phyloP scores from a whole-genome alignment of 2,113 vertebrate species.

The Hypocryptadius cinnamomeus region DNA sequence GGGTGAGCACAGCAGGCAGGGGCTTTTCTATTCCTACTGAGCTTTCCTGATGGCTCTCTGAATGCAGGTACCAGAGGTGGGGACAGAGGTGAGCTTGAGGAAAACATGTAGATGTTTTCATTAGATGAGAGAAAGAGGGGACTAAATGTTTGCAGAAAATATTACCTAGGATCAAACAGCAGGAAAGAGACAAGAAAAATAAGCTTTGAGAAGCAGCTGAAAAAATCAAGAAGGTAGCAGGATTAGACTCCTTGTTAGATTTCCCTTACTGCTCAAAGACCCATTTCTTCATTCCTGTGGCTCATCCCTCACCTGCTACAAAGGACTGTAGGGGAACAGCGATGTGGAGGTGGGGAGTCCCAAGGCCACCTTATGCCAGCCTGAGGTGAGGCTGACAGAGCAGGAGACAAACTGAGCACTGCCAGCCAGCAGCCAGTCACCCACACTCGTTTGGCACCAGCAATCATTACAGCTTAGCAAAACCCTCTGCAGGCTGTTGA shows the following conservation, averaged over 20 bases:
- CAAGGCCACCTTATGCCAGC: not conserved
- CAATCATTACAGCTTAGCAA: not conserved
- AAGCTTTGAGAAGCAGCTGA: not conserved
- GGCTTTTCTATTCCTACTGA: not conserved
- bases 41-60: not conserved
- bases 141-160: not conserved
- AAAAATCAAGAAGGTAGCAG: not conserved
- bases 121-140: not conserved
- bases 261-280: not conserved
- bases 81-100: not conserved
- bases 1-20: not conserved
- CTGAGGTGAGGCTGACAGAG: not conserved
- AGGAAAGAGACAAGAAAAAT: not conserved
- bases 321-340: not conserved
- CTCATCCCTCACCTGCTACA: not conserved
- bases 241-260: not conserved
- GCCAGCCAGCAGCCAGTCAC: not conserved
- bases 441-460: not conserved
- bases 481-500: not conserved
- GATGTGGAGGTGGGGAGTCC: not conserved
- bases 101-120: not conserved
- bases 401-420: not conserved
- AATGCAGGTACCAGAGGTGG: not conserved
- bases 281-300: not conserved
- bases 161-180: not conserved